Evolutionary conservation across 2,113 vertebrate species (phyloP), one percentile per base, ranked within the genome.

Genomic region (Anarhynchus alexandrinus): DNA sequence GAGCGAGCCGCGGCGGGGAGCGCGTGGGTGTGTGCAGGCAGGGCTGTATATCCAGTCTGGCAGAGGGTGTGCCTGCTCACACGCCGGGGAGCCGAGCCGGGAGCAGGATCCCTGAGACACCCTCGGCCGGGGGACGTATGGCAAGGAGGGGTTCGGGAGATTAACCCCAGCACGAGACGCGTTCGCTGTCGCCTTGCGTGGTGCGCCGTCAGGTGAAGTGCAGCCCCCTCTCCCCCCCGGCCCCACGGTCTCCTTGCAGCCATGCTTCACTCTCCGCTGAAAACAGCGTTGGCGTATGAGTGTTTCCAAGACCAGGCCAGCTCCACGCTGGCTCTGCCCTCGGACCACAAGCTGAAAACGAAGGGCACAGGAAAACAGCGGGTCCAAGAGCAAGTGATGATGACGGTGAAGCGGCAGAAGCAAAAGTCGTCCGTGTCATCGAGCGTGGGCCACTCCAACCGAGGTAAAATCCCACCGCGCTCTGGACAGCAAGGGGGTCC

Each of bases 351-450:
- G 90, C 96, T 98, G 96, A 98, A 98, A 84, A 98, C 97, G 0
- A 98, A 98, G 61, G 97, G 98, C 69, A 98, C 98, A 2, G 98
- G 98, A 22, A 95, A 98, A 51, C 98, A 98, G 96, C 97, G 98
- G 9, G 98, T 98, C 74, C 98, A 98, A 64, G 98, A 98, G 91
- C 98, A 98, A 74, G 98, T 98, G 95, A 97, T 98, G 97, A 98
- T 98, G 98, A 98, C 98, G 1, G 98, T 98, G 87, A 98, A 96
- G 94, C 55, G 98, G 86, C 98, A 98, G 95, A 98, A 98, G 95
- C 97, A 98, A 38, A 98, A 97, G 94, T 94, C 97, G 0, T 98
- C 98, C 0, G 97, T 98, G 81, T 96, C 98, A 1, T 98, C 98
- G 1, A 98, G 97, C 2, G 66, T 98, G 76, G 97, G 97, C 45